Evolutionary conservation across 2,797 vertebrate species (phyloP).

Genomic region (Falco berigora): DNA sequence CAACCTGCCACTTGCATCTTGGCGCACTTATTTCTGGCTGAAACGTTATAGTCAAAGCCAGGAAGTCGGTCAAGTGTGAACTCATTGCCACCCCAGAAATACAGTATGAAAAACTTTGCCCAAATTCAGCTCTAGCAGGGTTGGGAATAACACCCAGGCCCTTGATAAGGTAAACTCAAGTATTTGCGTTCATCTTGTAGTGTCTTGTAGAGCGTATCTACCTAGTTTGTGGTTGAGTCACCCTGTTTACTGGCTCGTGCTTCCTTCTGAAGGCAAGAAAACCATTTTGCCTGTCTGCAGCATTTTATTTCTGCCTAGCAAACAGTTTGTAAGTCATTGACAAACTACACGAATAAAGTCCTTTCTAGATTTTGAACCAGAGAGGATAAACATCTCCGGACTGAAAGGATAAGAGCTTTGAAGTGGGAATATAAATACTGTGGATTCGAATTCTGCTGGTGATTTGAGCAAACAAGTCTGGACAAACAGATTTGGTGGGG

Average conservation of each 20-base stretch:
- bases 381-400: not conserved
- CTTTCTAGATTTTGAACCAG: not conserved
- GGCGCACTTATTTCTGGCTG: not conserved
- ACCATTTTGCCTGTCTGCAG: not conserved
- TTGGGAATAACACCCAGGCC: not conserved
- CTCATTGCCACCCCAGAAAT: not conserved
- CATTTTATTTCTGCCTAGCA: not conserved
- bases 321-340: constrained; percentile 22
- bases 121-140: not conserved
- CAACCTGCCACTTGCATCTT: not conserved
- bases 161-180: not conserved
- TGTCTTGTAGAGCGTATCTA: not conserved
- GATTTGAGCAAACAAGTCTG: not conserved
- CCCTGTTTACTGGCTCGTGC: not conserved
- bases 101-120: not conserved
- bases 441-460: not conserved
- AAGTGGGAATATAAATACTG: not conserved
- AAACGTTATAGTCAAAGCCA: not conserved
- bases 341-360: not conserved
- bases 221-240: not conserved
- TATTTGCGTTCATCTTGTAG: fast-evolving
- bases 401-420: not conserved
- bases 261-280: not conserved
- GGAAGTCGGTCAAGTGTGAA: not conserved
- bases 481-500: not conserved